Conservation (phyloP, 2,888 invertebrate genomes). For the Galerucella nymphaeae region DNA sequence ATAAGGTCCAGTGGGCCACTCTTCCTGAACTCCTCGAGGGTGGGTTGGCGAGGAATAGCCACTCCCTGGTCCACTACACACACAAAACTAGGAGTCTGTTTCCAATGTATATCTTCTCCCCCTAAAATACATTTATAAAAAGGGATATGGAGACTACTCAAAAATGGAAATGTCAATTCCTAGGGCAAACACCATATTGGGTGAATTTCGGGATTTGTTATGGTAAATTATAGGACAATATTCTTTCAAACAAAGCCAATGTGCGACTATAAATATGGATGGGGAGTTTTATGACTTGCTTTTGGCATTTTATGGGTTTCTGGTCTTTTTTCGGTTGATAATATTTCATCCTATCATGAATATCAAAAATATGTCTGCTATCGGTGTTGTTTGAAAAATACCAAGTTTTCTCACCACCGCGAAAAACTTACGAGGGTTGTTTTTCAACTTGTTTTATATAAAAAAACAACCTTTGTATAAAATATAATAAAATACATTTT, state of each 20-base stretch:
- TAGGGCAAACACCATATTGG: slow-evolving; percentile 56
- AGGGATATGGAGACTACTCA: slow-evolving; percentile 62
- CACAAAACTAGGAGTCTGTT: no score
- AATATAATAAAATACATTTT: no score
- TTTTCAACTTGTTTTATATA: background rate
- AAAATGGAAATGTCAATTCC: slow-evolving; percentile 63
- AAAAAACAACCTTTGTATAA: no score
- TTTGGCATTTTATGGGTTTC: slow-evolving; percentile 36
- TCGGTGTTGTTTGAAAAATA: background rate
- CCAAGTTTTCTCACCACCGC: background rate
- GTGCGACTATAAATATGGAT: slow-evolving; percentile 52
- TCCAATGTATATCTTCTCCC: slow-evolving; percentile 53
- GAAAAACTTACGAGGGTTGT: background rate
- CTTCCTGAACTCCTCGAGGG: slow-evolving; percentile 38
- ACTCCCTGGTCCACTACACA: slow-evolving; percentile 47
- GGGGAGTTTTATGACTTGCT: slow-evolving; percentile 43
- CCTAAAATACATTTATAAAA: slow-evolving; percentile 62
- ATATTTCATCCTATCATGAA: slow-evolving; percentile 27
- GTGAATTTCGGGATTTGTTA: slow-evolving; percentile 57
- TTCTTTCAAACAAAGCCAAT: slow-evolving; percentile 51
- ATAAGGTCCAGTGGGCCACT: slow-evolving; percentile 47
- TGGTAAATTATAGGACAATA: slow-evolving; percentile 61
- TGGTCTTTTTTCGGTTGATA: slow-evolving; percentile 11
- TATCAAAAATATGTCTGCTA: background rate
- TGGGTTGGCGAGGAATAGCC: slow-evolving; percentile 42